A percentile compares a stretch with the other conserved stretches of the same genome.
Conservation (phyloP, 2,888 invertebrate species). For the Ormyrus labotus region DNA sequence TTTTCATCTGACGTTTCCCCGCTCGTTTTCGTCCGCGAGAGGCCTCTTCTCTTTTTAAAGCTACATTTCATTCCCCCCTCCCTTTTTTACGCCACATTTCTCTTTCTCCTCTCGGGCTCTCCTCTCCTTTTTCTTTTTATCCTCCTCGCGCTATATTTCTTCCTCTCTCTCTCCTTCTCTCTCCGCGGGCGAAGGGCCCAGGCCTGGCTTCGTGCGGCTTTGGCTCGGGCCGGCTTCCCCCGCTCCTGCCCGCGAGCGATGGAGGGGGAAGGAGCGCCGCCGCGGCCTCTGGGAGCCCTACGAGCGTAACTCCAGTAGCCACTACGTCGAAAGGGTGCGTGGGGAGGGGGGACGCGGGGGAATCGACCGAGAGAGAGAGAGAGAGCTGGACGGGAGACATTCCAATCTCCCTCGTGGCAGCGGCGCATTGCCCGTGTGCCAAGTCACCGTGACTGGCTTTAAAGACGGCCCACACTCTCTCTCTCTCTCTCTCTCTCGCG, state of each 20-base stretch:
- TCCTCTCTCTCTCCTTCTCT: slow-evolving; percentile 32
- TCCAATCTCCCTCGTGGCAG: slow-evolving; percentile 73
- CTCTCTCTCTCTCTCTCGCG: slow-evolving; percentile 52
- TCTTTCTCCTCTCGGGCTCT: slow-evolving; percentile 14
- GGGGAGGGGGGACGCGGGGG: slow-evolving; percentile 55
- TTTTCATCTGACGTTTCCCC: slow-evolving; percentile 34
- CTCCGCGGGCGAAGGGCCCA: slow-evolving; percentile 10
- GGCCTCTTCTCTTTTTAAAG: slow-evolving; percentile 8
- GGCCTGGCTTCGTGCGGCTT: not conserved
- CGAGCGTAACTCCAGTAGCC: slow-evolving; percentile 76
- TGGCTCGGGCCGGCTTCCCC: slow-evolving; percentile 15
- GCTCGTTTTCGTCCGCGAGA: not conserved
- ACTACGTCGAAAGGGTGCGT: slow-evolving; percentile 51
- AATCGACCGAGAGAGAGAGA: slow-evolving; percentile 49
- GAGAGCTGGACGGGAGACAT: slow-evolving; percentile 67
- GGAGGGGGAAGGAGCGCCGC: slow-evolving; percentile 21
- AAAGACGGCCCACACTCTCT: slow-evolving; percentile 63
- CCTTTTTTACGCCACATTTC: slow-evolving; percentile 20
- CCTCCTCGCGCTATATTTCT: slow-evolving; percentile 33
- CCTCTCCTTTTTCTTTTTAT: slow-evolving; percentile 5
- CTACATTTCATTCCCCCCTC: slow-evolving; percentile 39
- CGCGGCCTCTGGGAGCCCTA: slow-evolving; percentile 64
- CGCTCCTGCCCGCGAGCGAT: not conserved
- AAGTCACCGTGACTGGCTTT: slow-evolving; percentile 65
- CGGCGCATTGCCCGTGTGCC: slow-evolving; percentile 58